Percentiles rank a stretch among this genome's conserved stretches.
Evolutionary conservation across 2,888 invertebrate species (phyloP).

Genomic region (Linnaemya tessellans): DNA sequence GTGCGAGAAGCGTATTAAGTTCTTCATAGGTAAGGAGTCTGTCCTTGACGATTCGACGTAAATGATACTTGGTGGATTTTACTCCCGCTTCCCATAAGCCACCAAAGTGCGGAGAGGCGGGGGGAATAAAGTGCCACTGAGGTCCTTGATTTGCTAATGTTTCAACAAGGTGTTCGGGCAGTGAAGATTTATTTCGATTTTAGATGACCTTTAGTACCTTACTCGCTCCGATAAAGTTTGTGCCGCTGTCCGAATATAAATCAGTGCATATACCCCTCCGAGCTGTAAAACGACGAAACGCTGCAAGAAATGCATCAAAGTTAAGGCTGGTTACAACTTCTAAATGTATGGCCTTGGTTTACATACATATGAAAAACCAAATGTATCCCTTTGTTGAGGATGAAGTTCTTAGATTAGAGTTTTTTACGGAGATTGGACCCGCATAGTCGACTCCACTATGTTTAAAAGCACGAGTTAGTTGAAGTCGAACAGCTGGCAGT

Average conservation of each 20-base stretch:
- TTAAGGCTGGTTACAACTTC: slow-evolving; percentile 68
- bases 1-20: slow-evolving; percentile 36
- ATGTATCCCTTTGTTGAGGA: slow-evolving; percentile 59
- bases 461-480: slow-evolving; percentile 42
- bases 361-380: slow-evolving; percentile 70
- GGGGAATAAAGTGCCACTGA: slow-evolving; percentile 61
- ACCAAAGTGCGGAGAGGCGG: slow-evolving; percentile 67
- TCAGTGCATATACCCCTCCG: slow-evolving; percentile 51
- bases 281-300: slow-evolving; percentile 61
- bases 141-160: slow-evolving; percentile 28
- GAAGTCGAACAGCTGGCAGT: slow-evolving; percentile 53
- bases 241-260: slow-evolving; percentile 69
- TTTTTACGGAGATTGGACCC: slow-evolving; percentile 66
- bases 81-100: slow-evolving; percentile 30
- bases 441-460: slow-evolving; percentile 61
- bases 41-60: slow-evolving; percentile 51
- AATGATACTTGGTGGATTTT: slow-evolving; percentile 62
- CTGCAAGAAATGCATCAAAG: slow-evolving; percentile 67
- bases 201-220: slow-evolving; percentile 43
- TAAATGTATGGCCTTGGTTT: slow-evolving; percentile 67
- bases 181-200: slow-evolving; percentile 28
- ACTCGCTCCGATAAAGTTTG: slow-evolving; percentile 68
- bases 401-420: slow-evolving; percentile 46
- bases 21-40: slow-evolving; percentile 55
- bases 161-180: slow-evolving; percentile 33